Conservation (phyloP, 2,888 invertebrate genomes). For the Diachrysia chrysitis region DNA sequence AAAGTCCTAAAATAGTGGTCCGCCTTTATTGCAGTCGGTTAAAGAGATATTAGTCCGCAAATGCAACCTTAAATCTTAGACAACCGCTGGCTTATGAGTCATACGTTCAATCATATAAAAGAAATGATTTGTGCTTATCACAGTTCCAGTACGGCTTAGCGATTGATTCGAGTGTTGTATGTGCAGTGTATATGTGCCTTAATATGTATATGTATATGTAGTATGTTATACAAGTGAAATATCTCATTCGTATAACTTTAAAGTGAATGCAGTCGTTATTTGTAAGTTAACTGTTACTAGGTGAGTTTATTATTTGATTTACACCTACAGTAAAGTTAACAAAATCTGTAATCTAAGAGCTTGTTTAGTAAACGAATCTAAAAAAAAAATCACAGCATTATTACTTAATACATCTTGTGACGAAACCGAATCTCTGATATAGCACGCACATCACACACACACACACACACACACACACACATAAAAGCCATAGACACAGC, state of each 20-base stretch:
- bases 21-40: too few relatives aligned
- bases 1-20: too few relatives aligned
- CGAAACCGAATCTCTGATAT: too few relatives aligned
- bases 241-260: background rate
- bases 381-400: too few relatives aligned
- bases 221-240: conserved; percentile 13
- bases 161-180: conserved; percentile 51
- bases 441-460: too few relatives aligned
- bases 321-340: too few relatives aligned
- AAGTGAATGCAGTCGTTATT: background rate
- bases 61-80: background rate
- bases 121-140: conserved; percentile 59
- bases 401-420: too few relatives aligned
- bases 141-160: conserved; percentile 50
- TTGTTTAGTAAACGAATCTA: too few relatives aligned
- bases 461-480: too few relatives aligned
- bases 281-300: background rate
- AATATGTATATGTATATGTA: conserved; percentile 11
- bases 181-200: conserved; percentile 27
- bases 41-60: too few relatives aligned
- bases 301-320: conserved; percentile 22
- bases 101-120: conserved; percentile 58
- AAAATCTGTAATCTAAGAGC: too few relatives aligned
- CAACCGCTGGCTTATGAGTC: conserved; percentile 36
- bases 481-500: too few relatives aligned